phyloP scores from a whole-genome alignment of 2,888 invertebrate species.

The Sisyra nigra region DNA sequence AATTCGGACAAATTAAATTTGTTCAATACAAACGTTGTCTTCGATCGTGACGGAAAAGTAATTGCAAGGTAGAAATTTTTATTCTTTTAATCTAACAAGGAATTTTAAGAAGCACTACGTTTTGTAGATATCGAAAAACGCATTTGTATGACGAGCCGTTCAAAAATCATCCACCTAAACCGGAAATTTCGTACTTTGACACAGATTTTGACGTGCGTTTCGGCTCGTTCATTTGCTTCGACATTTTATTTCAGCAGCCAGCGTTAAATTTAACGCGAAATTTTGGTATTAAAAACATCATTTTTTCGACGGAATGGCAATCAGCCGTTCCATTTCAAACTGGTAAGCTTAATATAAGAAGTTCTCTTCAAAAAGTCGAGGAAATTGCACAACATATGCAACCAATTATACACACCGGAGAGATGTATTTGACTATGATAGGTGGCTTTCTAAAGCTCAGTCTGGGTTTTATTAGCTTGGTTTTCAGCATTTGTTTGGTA shows the following conservation, averaged over 20 bases:
- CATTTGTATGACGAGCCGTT: slow-evolving; percentile 29
- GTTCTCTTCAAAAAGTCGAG: too few relatives aligned
- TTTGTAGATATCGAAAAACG: slow-evolving; percentile 31
- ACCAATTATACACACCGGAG: too few relatives aligned
- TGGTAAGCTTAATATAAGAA: too few relatives aligned
- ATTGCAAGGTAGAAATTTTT: slow-evolving; percentile 26
- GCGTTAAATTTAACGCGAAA: slow-evolving; percentile 24
- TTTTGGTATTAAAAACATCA: slow-evolving; percentile 27
- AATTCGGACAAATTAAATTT: slow-evolving; percentile 10
- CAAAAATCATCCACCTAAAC: slow-evolving; percentile 20
- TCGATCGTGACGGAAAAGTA: slow-evolving; percentile 31
- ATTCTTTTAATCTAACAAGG: too few relatives aligned
- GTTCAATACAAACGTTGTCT: slow-evolving; percentile 36
- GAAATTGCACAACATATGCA: too few relatives aligned
- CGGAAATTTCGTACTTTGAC: slow-evolving; percentile 26
- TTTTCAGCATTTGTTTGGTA: too few relatives aligned
- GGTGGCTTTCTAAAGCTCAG: too few relatives aligned
- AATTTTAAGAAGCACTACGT: too few relatives aligned
- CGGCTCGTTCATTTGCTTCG: slow-evolving; percentile 37
- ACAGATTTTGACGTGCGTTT: slow-evolving; percentile 36
- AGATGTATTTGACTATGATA: too few relatives aligned
- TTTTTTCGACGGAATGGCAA: slow-evolving; percentile 35
- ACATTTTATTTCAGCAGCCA: slow-evolving; percentile 32
- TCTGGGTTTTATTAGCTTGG: too few relatives aligned
- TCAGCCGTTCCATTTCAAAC: too few relatives aligned